phyloP scores from a whole-genome alignment of 53 echinoderm and acorn worm species.

The Arbacia lixula region DNA sequence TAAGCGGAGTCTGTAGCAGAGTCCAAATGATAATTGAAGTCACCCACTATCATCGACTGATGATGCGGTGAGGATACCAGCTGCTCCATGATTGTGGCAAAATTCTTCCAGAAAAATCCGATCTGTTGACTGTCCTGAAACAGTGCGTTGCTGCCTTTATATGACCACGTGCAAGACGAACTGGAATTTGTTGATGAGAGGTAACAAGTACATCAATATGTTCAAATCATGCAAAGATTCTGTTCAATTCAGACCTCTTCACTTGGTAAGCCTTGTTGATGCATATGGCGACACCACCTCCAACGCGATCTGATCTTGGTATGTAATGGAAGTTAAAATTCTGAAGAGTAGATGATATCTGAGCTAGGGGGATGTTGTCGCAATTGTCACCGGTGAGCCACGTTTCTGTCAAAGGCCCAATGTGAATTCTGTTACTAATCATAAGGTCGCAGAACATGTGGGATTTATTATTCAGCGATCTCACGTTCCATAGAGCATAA shows the following conservation, averaged over 20 bases:
- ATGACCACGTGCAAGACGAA: constrained; percentile 7
- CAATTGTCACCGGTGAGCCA: constrained; percentile 22
- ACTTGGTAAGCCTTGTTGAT: constrained; percentile 7
- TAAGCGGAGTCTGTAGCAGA: background rate
- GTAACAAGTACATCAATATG: constrained; percentile 25
- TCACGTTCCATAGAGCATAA: constrained; percentile 29
- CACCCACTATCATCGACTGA: constrained; percentile 22
- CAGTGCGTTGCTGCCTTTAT: constrained; percentile 22
- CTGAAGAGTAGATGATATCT: constrained; percentile 44
- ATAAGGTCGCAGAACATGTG: constrained; percentile 32
- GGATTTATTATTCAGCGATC: constrained; percentile 24
- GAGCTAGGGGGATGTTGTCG: constrained; percentile 32
- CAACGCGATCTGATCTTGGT: background rate
- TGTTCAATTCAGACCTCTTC: constrained; percentile 2
- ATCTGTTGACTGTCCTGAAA: constrained; percentile 39
- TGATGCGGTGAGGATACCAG: constrained; percentile 8
- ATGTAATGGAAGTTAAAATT: constrained; percentile 11
- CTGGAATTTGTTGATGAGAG: constrained; percentile 22
- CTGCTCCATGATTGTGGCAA: constrained; percentile 26
- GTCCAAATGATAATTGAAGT: constrained; percentile 34
- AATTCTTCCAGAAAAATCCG: constrained; percentile 9
- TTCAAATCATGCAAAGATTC: constrained; percentile 37
- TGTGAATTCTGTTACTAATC: constrained; percentile 8
- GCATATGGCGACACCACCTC: constrained; percentile 30
- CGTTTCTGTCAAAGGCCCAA: constrained; percentile 16